Conservation (phyloP, 1,140 invertebrate genomes). For the Drosophila triauraria region DNA sequence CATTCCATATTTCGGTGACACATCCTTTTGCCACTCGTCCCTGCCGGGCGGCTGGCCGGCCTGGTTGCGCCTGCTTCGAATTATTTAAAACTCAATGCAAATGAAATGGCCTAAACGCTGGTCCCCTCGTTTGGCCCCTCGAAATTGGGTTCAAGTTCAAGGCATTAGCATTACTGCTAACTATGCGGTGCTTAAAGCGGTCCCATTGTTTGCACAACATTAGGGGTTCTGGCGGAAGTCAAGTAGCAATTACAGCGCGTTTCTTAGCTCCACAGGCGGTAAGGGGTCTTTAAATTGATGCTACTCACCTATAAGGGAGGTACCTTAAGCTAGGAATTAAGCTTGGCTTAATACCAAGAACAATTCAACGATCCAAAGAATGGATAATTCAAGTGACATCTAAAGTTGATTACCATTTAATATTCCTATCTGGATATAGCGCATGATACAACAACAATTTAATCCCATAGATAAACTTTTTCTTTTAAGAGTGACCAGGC, state of each 20-base stretch:
- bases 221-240: slow-evolving; percentile 16
- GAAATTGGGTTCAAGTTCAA: slow-evolving; percentile 71
- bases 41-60: slow-evolving; percentile 28
- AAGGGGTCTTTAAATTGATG: not conserved
- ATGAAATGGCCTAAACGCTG: slow-evolving; percentile 54
- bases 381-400: not conserved
- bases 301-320: not conserved
- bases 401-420: not conserved
- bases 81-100: slow-evolving; percentile 72
- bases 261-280: not conserved
- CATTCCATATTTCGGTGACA: slow-evolving; percentile 72
- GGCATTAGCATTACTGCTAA: slow-evolving; percentile 58
- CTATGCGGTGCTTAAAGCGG: slow-evolving; percentile 42
- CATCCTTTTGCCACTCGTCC: slow-evolving; percentile 64
- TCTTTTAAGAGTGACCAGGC: too few species aligned
- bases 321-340: not conserved
- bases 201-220: slow-evolving; percentile 48
- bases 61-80: slow-evolving; percentile 40
- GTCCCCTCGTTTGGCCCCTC: not conserved
- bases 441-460: too few species aligned
- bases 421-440: not conserved
- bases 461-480: too few species aligned
- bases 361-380: not conserved
- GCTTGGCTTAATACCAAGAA: not conserved
- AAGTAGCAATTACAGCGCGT: slow-evolving; percentile 34